Evolutionary conservation across 1,140 invertebrate species (phyloP), one percentile per base, ranked within the genome.

Genomic region (Magallana ariakensis): DNA sequence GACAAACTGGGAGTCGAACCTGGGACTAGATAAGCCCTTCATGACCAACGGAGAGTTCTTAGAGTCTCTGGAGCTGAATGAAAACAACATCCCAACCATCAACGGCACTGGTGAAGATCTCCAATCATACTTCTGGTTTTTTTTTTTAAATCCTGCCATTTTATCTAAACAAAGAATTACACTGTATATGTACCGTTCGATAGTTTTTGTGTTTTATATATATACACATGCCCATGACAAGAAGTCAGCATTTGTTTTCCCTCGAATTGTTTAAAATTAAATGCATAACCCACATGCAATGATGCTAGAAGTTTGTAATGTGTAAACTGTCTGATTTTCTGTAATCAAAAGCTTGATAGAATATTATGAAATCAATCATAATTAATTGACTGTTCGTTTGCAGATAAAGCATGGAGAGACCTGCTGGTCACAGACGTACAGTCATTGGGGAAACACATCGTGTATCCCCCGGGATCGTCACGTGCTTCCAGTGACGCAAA

Each of bases 11-110:
- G 66, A 75, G 11, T 11, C 19, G 19, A 75, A 75, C 66, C 22
- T 75, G 9, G 22, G 11, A 3, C 22, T 75, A 26, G 66, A 75
- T 8, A 75, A 75, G 33, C 66, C 66, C 0, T 75, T 75, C 66
- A 75, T 75, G 66, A 75, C 66, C 33, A 75, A 75, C 33, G 66
- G 66, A 2, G 66, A 75, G 33, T 75, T 75, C 26, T 19, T 75
- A 0, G 66, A 75, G 13, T 75, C 66, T 0, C 33, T 75, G 66
- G 22, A 75, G 2, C 10, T 75, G 6, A 75, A 75, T 9, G 22
- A 22, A 13, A 22, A 75, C 22, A 75, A 75, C 5, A 26, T 75
- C 26, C 66, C 66, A 9, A 75, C 66, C 22, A 75, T 75, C 66
- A 75, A 75, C 22, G 66, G 66, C 22, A 75, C 66, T 13, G 66